Evolutionary conservation across 2,888 invertebrate genomes (phyloP).

Genomic region (Drosophila atroscutellata): DNA sequence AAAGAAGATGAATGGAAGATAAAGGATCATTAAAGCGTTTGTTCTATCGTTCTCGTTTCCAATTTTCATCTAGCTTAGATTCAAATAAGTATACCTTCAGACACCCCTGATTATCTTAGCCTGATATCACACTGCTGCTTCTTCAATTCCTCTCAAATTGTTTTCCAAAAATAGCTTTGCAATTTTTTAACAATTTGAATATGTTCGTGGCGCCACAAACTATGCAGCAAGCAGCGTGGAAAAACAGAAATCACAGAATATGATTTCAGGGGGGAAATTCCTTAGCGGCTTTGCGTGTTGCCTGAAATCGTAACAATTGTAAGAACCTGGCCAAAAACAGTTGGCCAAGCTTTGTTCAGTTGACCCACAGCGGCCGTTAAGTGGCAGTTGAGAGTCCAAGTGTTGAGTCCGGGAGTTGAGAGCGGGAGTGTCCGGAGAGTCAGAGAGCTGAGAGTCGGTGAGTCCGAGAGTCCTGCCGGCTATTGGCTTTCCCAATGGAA

Average conservation of each 20-base stretch:
- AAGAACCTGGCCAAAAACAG: slow-evolving; percentile 26
- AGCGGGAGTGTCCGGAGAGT: background rate
- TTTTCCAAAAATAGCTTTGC: slow-evolving; percentile 23
- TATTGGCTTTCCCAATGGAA: slow-evolving; percentile 22
- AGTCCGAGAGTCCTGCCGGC: slow-evolving; percentile 44
- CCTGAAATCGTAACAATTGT: slow-evolving; percentile 33
- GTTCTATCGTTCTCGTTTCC: background rate
- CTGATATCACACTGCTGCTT: background rate
- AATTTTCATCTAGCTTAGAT: background rate
- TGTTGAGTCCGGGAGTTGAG: slow-evolving; percentile 13
- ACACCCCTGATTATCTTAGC: slow-evolving; percentile 4
- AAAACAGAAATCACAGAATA: slow-evolving; percentile 27
- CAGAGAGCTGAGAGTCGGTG: background rate
- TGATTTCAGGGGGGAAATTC: slow-evolving; percentile 24
- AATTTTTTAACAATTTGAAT: slow-evolving; percentile 1
- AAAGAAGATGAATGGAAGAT: background rate
- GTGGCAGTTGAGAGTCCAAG: slow-evolving; percentile 38
- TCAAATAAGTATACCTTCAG: background rate
- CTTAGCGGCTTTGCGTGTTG: slow-evolving; percentile 51
- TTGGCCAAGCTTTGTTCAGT: slow-evolving; percentile 73
- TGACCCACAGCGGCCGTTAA: slow-evolving; percentile 67
- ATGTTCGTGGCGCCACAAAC: slow-evolving; percentile 21
- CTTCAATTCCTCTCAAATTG: background rate
- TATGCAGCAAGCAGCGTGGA: slow-evolving; percentile 21
- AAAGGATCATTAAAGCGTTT: background rate